These are phyloP conservation scores for Ara ararauna DNA, from an alignment of 2,797 vertebrate genomes.

Conservation along the genomic window DNA sequence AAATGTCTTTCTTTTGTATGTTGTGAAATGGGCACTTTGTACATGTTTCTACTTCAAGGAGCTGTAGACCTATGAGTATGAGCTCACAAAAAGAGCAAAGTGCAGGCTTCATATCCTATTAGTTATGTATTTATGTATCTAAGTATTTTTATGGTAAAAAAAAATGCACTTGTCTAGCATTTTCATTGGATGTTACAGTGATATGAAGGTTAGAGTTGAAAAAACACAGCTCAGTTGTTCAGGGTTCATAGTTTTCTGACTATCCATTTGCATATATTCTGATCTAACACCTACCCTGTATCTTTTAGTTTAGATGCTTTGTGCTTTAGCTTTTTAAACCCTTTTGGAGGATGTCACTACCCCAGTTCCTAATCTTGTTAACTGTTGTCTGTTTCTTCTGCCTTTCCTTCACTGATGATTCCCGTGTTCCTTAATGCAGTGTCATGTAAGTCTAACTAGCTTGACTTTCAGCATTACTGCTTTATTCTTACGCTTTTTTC, in stretches of 20 bases:
- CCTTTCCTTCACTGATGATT: constrained; percentile 87
- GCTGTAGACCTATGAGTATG: not conserved
- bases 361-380: constrained; percentile 81
- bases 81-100: not conserved
- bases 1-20: not conserved
- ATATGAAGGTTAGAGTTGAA: not conserved
- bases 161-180: not conserved
- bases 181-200: not conserved
- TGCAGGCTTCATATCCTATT: not conserved
- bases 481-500: constrained; percentile 34
- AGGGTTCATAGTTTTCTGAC: constrained; percentile 15
- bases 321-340: constrained; percentile 54
- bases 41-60: not conserved
- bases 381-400: constrained; percentile 85
- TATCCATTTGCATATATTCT: constrained; percentile 68
- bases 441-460: constrained; percentile 97
- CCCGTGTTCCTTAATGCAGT: constrained; percentile 96
- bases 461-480: constrained; percentile 71
- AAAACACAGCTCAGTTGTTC: not conserved
- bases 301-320: constrained; percentile 72
- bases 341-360: constrained; percentile 65
- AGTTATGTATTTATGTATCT: not conserved
- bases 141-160: not conserved
- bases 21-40: not conserved
- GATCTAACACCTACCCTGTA: constrained; percentile 41